Evolutionary conservation across 2,113 vertebrate genomes (phyloP).

Genomic region (Oxygymnocypris stewartii): DNA sequence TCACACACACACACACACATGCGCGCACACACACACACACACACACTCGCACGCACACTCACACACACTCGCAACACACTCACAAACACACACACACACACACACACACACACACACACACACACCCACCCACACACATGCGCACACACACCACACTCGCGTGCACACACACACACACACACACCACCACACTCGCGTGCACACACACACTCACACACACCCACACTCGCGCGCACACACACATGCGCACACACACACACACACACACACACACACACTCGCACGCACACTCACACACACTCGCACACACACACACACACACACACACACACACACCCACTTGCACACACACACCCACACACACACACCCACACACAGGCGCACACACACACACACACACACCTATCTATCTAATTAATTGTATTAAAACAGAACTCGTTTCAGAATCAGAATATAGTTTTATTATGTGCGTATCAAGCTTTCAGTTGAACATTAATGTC

Average conservation of each 20-base stretch:
- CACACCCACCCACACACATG: too few relatives aligned
- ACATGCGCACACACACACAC: neutral
- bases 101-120: too few relatives aligned
- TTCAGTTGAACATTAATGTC: too few relatives aligned
- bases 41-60: neutral
- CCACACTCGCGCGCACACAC: neutral
- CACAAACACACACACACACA: too few relatives aligned
- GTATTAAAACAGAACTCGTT: neutral
- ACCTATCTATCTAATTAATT: neutral
- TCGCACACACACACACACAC: too few relatives aligned
- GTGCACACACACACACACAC: too few relatives aligned
- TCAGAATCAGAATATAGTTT: constrained; percentile 5
- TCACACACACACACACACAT: neutral
- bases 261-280: neutral
- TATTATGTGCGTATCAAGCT: neutral
- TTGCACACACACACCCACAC: too few relatives aligned
- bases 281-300: neutral
- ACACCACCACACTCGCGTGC: too few relatives aligned
- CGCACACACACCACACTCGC: too few relatives aligned
- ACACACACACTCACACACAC: too few relatives aligned
- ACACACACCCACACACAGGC: too few relatives aligned
- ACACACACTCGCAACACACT: neutral
- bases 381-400: neutral
- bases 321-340: too few relatives aligned
- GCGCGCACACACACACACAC: neutral